These are phyloP conservation scores for Sternarchorhynchus goeldii DNA, from an alignment of 2,797 vertebrate species.

Conservation along the genomic window DNA sequence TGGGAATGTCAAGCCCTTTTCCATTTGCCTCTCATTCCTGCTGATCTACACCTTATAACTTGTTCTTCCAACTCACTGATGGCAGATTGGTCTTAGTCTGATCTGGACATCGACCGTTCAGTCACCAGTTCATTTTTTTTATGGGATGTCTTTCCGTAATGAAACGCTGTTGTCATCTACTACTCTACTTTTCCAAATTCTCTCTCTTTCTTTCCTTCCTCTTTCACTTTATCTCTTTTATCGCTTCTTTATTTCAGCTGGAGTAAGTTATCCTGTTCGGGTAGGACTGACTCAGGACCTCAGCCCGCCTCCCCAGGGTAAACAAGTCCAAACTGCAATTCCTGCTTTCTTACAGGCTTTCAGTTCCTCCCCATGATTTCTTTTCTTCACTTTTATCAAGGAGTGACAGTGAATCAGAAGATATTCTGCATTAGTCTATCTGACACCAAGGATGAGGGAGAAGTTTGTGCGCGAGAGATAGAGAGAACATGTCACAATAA, in stretches of 20 bases:
- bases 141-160: slow-evolving; percentile 27
- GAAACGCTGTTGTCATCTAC: slow-evolving; percentile 29
- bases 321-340: neutral
- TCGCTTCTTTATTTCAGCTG: neutral
- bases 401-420: neutral
- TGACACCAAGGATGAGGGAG: too few relatives aligned
- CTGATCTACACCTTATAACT: slow-evolving; percentile 46
- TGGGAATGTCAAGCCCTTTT: slow-evolving; percentile 15
- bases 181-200: neutral
- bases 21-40: slow-evolving; percentile 8
- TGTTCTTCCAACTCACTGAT: slow-evolving; percentile 41
- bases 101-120: slow-evolving; percentile 41
- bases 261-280: too few relatives aligned
- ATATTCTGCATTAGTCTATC: too few relatives aligned
- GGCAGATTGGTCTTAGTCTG: slow-evolving; percentile 41
- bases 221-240: neutral
- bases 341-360: neutral
- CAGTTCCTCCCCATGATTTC: neutral
- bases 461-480: too few relatives aligned
- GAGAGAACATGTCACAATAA: too few relatives aligned
- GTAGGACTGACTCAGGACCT: too few relatives aligned
- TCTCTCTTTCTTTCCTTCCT: neutral
- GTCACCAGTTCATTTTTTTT: slow-evolving; percentile 32
- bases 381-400: slow-evolving; percentile 18
- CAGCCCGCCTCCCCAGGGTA: too few relatives aligned